Evolutionary conservation across 2,888 invertebrate genomes (phyloP), one percentile per base, ranked within the genome.

Genomic region (Anodontia alba): DNA sequence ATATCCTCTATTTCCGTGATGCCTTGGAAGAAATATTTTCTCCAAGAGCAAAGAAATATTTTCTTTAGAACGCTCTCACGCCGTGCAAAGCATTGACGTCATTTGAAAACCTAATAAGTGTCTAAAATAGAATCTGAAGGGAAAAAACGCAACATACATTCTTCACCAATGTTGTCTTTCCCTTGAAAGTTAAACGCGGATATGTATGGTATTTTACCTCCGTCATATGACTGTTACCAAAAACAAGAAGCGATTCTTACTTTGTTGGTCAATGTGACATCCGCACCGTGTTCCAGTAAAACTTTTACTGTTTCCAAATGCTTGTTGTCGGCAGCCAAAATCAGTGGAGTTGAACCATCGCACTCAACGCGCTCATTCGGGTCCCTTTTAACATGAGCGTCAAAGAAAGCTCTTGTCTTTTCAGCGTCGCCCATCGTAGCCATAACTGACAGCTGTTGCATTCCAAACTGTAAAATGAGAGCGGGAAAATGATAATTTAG

Each of bases 271-370:
- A 85, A 75, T 0, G 88, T 76, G 33, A 87, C 74, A 33, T 88
- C 84, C 5, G 92, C 92, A 0, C 89, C 90, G 38, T 90, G 85
- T 70, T 88, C 84, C 29, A 93, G 81, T 26, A 93, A 89, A 17
- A 90, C 68, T 66, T 91, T 89, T 2, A 89, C 89, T 3, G 90
- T 84, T 0, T 89, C 88, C 15, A 83, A 43, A 51, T 91, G 87
- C 70, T 90, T 90, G 67, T 88, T 84, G 26, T 86, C 80, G 36
- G 89, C 86, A 3, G 91, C 91, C 46, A 89, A 80, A 73, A 88
- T 89, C 46, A 93, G 84, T 7, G 91, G 88, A 1, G 92, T 91
- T 23, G 81, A 88, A 0, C 91, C 91, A 46, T 90, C 90, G 87
- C 90, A 75, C 26, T 74, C 29, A 17, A 81, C 76, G 8, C 83